These are phyloP conservation scores for Alligator mississippiensis DNA, from an alignment of 2,113 vertebrate species.

Conservation along the genomic window DNA sequence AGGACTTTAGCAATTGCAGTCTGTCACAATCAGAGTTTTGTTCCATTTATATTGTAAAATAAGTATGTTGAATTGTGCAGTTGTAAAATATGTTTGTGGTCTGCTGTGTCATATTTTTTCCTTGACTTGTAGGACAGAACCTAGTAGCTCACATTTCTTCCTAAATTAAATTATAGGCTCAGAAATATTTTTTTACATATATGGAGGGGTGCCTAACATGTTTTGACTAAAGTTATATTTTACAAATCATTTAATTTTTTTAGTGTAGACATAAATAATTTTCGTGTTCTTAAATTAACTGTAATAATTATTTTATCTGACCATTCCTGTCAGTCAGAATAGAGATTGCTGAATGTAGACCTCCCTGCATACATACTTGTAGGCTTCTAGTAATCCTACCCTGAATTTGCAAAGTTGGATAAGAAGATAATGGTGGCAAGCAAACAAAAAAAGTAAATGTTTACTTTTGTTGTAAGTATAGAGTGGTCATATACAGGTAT, in stretches of 20 bases:
- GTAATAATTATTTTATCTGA: too few relatives aligned
- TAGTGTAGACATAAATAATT: too few relatives aligned
- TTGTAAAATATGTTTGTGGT: constrained; percentile 34
- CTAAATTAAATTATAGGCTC: background rate
- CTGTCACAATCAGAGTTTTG: constrained; percentile 21
- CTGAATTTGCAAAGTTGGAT: background rate
- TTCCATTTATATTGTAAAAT: constrained; percentile 51
- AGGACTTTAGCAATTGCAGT: constrained; percentile 28
- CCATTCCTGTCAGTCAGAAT: background rate
- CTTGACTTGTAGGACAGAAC: constrained; percentile 4
- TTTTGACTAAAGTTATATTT: background rate
- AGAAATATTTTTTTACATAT: background rate
- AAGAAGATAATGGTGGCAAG: background rate
- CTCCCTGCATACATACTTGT: background rate
- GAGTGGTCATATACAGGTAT: background rate
- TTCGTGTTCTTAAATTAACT: too few relatives aligned
- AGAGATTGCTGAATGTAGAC: background rate
- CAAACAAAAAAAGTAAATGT: background rate
- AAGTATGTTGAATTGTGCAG: constrained; percentile 11
- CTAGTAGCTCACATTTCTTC: background rate
- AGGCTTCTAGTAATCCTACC: background rate
- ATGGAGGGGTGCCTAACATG: background rate
- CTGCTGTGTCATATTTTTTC: background rate
- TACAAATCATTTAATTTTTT: background rate
- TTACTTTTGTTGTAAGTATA: background rate